Base-by-base conservation (phyloP, 2,113 vertebrate species). In the Theristicus caerulescens region DNA sequence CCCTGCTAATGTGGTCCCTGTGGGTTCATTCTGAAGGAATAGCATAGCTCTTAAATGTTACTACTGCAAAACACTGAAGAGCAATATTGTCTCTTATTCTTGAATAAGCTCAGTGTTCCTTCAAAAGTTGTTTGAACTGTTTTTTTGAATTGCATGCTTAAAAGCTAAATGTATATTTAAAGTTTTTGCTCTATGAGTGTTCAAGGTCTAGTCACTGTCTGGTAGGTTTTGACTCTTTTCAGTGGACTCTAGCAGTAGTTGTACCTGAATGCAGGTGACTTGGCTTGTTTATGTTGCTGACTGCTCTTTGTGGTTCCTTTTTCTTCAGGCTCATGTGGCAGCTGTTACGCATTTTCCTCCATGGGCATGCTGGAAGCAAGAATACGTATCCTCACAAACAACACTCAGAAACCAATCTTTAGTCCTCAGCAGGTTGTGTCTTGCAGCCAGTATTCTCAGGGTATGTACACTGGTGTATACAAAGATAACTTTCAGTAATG, bases 311-410 rank as follows among this genome's bases (percentile, higher is more conserved):
- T 86, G 71, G 15, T 57, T 79, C 18, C 5, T 67, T 52, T 47
- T 58, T 64, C 34, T 58, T 27, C 65, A 99, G 99, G 34, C 3
- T 87, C 98, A 0, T 99, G 99, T 93, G 99, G 99, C 20, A 99
- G 99, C 97, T 99, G 99, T 96, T 99, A 99, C 0, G 98, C 99
- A 0, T 99, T 99, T 91, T 98, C 99, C 71, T 97, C 99, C 22
- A 98, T 99, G 99, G 99, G 98, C 58, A 99, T 99, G 99, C 93
- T 99, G 82, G 99, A 99, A 97, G 96, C 99, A 71, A 98, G 99
- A 52, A 96, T 99, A 88, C 98, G 99, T 54, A 98, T 99, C 92
- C 97, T 98, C 76, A 99, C 99, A 74, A 99, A 99, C 96, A 99
- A 99, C 96, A 98, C 98, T 2, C 98, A 99, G 82, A 96, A 96